Evolutionary conservation across 2,888 invertebrate genomes (phyloP), one percentile per base, ranked within the genome.

Genomic region (Lepidochrysops patricia): DNA sequence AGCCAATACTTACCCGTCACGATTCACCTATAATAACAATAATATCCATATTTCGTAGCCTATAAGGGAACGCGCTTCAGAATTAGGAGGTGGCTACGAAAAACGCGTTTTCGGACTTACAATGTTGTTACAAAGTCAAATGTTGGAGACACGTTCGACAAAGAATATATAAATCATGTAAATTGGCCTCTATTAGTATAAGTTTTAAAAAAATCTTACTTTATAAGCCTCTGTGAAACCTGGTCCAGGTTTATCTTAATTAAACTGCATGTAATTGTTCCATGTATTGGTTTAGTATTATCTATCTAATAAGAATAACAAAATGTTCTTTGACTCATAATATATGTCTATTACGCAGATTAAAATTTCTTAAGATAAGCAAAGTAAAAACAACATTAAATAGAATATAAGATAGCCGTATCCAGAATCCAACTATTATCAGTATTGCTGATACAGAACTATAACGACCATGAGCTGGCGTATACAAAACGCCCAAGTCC

Each of bases 11-110:
- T 72, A 43, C 67, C 71, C 80, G 78, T 82, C 86, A 86, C 86
- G 84, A 83, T 68, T 68, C 71, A 65, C 65, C 71, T 72, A 77
- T 84, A 82, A 84, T 82, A 84, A 82, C 81, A 84, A 87, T 86
- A 84, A 85, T 85, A 87, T 84, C 82, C 84, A 85, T 85, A 86
- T 86, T 83, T 84, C 75, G 75, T 75, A 68, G 72, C 84, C 75
- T 77, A 80, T 85, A 84, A 79, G 85, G 87, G 81, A 82, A 84
- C 76, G 75, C 72, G 70, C 71, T 68, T 67, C 69, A 63, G 84
- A 81, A 80, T 85, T 83, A 79, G 79, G 77, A 79, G 76, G 70
- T 62, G 75, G 84, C 82, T 68, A 71, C 34, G 64, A 75, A 70
- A 75, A 32, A 1, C 27, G 74, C 72, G 73, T 27, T 26, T n/a